Percentiles rank a stretch among this genome's conserved stretches.
Evolutionary conservation across 2,113 vertebrate species (phyloP).

Genomic region (Miniopterus natalensis): DNA sequence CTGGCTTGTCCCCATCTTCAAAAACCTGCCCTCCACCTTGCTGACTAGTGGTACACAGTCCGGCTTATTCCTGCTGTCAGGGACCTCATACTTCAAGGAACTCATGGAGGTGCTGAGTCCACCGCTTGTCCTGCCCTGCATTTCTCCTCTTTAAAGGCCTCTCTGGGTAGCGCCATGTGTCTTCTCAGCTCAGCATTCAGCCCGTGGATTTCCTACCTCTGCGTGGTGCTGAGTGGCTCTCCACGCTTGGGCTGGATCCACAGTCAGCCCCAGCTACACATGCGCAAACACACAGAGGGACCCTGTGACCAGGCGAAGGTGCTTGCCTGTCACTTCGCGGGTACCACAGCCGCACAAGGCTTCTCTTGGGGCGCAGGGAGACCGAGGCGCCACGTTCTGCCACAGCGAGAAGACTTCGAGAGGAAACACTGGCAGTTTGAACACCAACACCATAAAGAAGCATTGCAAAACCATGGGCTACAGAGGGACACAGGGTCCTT

Average conservation of each 20-base stretch:
- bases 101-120: background rate
- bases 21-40: background rate
- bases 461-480: slow-evolving; percentile 48
- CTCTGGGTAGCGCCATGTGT: background rate
- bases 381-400: background rate
- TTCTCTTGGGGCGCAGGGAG: background rate
- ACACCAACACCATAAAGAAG: slow-evolving; percentile 50
- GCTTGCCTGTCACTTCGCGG: background rate
- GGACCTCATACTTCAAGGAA: background rate
- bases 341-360: background rate
- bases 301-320: background rate
- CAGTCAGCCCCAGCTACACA: background rate
- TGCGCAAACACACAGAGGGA: background rate
- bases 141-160: slow-evolving; percentile 14
- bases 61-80: background rate
- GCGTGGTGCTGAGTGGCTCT: background rate
- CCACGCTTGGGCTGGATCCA: background rate
- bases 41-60: background rate
- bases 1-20: background rate
- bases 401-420: background rate
- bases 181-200: background rate
- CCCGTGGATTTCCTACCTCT: background rate
- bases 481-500: slow-evolving; percentile 77
- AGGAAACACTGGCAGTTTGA: slow-evolving; percentile 68
- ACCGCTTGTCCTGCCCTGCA: background rate